phyloP scores from a whole-genome alignment of 2,888 invertebrate genomes.

The Timandra comae region DNA sequence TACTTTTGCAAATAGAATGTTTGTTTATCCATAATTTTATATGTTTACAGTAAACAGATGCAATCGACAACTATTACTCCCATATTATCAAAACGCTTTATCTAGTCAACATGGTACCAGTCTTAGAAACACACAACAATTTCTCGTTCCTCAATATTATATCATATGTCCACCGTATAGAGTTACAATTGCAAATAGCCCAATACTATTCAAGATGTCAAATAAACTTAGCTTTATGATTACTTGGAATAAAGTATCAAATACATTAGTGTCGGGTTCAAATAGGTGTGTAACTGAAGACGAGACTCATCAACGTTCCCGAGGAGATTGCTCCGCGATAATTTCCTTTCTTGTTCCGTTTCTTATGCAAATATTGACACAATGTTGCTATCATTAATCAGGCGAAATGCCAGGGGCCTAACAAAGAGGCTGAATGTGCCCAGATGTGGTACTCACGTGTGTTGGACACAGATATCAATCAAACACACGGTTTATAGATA shows the following conservation, averaged over 20 bases:
- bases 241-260: slow-evolving; percentile 27
- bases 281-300: slow-evolving; percentile 32
- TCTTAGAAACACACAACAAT: too few species aligned
- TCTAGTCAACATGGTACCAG: too few species aligned
- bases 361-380: slow-evolving; percentile 76
- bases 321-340: slow-evolving; percentile 61
- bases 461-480: slow-evolving; percentile 40
- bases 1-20: too few species aligned
- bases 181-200: slow-evolving; percentile 22
- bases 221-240: slow-evolving; percentile 26
- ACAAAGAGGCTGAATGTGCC: slow-evolving; percentile 39
- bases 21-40: too few species aligned
- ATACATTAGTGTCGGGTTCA: slow-evolving; percentile 10
- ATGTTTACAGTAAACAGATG: too few species aligned
- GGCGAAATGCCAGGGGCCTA: slow-evolving; percentile 45
- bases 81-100: too few species aligned
- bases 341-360: slow-evolving; percentile 61
- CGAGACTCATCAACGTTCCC: slow-evolving; percentile 53
- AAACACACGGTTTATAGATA: slow-evolving; percentile 27
- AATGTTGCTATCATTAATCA: slow-evolving; percentile 72
- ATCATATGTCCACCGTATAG: slow-evolving; percentile 27
- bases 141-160: slow-evolving; percentile 25
- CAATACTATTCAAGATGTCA: slow-evolving; percentile 2
- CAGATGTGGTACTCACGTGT: slow-evolving; percentile 40
- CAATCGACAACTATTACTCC: too few species aligned